Evolutionary conservation across 2,888 invertebrate genomes (phyloP), one percentile per base, ranked within the genome.

Genomic region (Exocentrus adspersus): DNA sequence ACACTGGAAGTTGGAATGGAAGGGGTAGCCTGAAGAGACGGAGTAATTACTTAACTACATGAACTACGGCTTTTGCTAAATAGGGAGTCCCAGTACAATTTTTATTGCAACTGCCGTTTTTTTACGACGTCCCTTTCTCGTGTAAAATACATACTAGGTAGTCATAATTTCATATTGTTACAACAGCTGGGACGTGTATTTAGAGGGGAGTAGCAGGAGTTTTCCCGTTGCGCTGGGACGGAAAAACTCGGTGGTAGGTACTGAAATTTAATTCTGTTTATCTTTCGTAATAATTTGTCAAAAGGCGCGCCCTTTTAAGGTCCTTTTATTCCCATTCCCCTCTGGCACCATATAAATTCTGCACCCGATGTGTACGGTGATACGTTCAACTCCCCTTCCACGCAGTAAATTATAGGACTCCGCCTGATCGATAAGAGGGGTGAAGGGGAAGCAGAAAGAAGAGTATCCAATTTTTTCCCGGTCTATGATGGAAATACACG

Each of bases 381-480:
- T 6, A 14, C 16, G 48, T 48, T 45, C 28, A 48, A 20, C 30
- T 24, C 42, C 46, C 17, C 32, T 14, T n/a, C n/a, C n/a, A n/a
- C n/a, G 41, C 21, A 59, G 61, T 62, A 52, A 65, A 62, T 65
- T 62, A 65, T 59, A 43, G 51, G 59, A 37, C n/a, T 12, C 42
- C 41, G 16, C 51, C n/a, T n/a, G 56, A 62, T 65, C 65, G 28
- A 65, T 65, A 59, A 30, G 9, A 62, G 37, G 43, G 58, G 28
- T 62, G 59, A 42, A 14, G 45, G 21, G 50, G 65, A 65, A n/a
- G n/a, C n/a, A n/a, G n/a, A n/a, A n/a, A n/a, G n/a, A n/a, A 59
- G 59, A 65, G 53, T 59, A 62, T 62, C 65, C 59, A 58, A 62
- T 59, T 65, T 48, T 59, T 65, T 48, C 65, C 24, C 17, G 16